phyloP scores from a whole-genome alignment of 1,140 invertebrate species.

The Branchinecta lindahli region DNA sequence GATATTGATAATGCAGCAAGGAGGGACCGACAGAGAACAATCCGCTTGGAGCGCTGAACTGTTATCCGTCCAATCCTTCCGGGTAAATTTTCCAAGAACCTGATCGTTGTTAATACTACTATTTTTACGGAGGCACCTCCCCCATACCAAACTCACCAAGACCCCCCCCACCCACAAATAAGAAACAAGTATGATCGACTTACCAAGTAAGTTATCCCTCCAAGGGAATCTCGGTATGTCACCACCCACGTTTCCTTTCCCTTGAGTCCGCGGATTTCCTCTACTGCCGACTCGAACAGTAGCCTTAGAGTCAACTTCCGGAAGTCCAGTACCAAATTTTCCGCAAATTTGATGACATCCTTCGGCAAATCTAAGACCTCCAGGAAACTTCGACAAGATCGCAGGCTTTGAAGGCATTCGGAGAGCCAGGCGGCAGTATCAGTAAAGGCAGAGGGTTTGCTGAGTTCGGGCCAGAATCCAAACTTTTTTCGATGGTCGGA shows the following conservation, averaged over 20 bases:
- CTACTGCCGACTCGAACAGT: not conserved
- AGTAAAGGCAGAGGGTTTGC: not conserved
- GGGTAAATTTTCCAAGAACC: no score
- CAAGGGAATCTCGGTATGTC: not conserved
- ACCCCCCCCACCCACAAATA: not conserved
- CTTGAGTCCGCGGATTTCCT: not conserved
- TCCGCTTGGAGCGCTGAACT: no score
- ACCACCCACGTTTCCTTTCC: not conserved
- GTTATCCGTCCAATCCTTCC: no score
- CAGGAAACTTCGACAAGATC: not conserved
- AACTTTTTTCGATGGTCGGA: conserved; percentile 28
- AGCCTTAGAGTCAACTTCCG: not conserved
- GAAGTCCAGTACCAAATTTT: not conserved
- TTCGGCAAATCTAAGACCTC: conserved; percentile 1
- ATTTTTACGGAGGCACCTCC: no score
- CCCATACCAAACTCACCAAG: no score
- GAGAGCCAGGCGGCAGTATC: not conserved
- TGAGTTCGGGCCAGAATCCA: conserved; percentile 27
- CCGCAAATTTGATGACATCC: not conserved
- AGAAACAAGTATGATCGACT: not conserved
- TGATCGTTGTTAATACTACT: no score
- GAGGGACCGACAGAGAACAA: no score
- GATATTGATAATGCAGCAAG: no score
- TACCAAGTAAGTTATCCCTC: not conserved
- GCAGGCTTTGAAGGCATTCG: not conserved